Conservation (phyloP, 2,113 vertebrate genomes). For the Neomonachus schauinslandi region DNA sequence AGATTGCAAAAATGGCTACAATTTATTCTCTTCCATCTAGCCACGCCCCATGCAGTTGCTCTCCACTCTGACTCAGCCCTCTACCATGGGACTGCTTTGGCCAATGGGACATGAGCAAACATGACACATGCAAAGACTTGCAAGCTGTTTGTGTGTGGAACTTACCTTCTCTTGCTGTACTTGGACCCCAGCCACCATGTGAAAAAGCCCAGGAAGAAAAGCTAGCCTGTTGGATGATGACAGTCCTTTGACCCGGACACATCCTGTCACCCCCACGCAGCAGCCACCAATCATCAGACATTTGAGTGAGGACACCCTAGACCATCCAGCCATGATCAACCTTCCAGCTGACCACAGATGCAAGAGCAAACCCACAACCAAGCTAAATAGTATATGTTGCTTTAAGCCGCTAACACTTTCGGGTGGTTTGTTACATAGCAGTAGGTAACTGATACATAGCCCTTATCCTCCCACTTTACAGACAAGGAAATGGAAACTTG, state of each 20-base stretch:
- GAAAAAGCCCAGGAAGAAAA: background rate
- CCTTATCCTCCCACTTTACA: background rate
- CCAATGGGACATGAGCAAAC: background rate
- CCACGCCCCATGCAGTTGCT: background rate
- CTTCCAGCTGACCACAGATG: background rate
- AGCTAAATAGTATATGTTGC: background rate
- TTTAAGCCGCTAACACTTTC: background rate
- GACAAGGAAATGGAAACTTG: background rate
- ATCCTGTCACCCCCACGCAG: background rate
- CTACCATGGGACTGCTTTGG: background rate
- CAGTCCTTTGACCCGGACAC: background rate
- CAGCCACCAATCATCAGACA: background rate
- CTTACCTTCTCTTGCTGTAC: background rate
- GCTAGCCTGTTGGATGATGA: background rate
- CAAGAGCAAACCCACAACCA: background rate
- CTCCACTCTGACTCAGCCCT: background rate
- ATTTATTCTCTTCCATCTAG: background rate
- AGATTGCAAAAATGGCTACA: background rate
- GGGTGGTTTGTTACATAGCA: background rate
- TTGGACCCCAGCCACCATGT: background rate
- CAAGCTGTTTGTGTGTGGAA: background rate
- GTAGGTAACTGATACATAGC: background rate
- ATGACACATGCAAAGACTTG: background rate
- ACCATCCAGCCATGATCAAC: background rate
- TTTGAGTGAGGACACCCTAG: background rate